Percentiles rank a stretch among this genome's conserved stretches.
Conservation (phyloP, 1,140 invertebrate genomes). For the Panulirus ornatus region DNA sequence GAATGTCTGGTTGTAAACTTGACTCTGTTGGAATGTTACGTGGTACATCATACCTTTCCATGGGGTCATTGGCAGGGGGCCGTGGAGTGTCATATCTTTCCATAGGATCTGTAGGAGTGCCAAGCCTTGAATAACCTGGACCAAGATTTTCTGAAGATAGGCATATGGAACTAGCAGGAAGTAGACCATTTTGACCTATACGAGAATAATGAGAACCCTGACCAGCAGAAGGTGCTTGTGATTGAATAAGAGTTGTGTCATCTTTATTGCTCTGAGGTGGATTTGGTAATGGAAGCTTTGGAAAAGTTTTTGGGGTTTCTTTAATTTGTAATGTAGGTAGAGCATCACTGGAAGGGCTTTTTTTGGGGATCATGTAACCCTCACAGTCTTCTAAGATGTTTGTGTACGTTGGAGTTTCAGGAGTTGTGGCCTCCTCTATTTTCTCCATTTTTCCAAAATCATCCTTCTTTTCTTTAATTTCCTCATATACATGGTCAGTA, state of each 20-base stretch:
- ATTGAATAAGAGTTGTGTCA: neutral
- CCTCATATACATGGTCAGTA: constrained; percentile 58
- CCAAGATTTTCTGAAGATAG: neutral
- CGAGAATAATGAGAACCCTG: constrained; percentile 41
- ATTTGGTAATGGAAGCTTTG: constrained; percentile 25
- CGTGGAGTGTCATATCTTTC: constrained; percentile 50
- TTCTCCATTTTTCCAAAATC: constrained; percentile 46
- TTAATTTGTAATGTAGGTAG: neutral
- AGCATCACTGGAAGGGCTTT: neutral
- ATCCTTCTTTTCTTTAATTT: constrained; percentile 63
- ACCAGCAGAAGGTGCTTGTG: neutral
- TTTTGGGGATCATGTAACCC: constrained; percentile 57
- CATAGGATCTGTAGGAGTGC: neutral
- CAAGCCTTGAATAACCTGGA: constrained; percentile 53
- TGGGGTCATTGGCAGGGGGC: neutral
- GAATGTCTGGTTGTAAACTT: constrained; percentile 31
- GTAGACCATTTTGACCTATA: constrained; percentile 38
- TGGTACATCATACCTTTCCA: constrained; percentile 41
- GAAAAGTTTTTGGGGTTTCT: neutral
- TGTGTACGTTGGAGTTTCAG: constrained; percentile 57
- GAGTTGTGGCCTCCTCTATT: constrained; percentile 37
- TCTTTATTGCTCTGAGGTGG: neutral
- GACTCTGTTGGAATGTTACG: neutral
- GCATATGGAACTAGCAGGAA: constrained; percentile 25
- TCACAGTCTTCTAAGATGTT: constrained; percentile 45